These are phyloP conservation scores for Lasioglossum malachurum DNA, from an alignment of 2,888 invertebrate species.

Conservation along the genomic window DNA sequence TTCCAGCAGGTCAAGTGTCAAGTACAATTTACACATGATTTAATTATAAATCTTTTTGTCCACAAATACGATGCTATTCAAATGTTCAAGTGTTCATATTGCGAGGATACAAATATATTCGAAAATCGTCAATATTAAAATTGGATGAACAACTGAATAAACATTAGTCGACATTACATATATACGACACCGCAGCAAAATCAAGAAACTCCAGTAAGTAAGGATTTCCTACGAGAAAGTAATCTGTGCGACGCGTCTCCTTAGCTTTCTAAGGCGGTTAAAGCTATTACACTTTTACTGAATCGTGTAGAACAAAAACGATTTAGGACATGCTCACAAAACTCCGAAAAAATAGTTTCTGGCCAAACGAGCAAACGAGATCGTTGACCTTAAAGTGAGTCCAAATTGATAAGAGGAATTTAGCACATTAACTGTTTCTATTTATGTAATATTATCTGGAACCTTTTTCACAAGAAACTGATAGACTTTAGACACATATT, in stretches of 20 bases:
- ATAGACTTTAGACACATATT: constrained; percentile 46
- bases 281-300: constrained; percentile 50
- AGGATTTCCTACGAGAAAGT: not conserved
- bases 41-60: not conserved
- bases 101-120: constrained; percentile 10
- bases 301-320: constrained; percentile 37
- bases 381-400: constrained; percentile 33
- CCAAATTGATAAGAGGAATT: constrained; percentile 50
- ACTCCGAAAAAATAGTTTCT: constrained; percentile 11
- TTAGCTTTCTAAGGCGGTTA: constrained; percentile 26
- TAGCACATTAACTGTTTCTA: constrained; percentile 56
- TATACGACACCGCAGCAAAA: not conserved
- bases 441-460: constrained; percentile 70
- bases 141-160: constrained; percentile 13
- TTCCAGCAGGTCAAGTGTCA: not conserved
- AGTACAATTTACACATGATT: constrained; percentile 4
- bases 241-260: constrained; percentile 12
- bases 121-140: not conserved
- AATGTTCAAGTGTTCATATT: not conserved
- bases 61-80: not conserved
- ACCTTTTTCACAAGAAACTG: constrained; percentile 48
- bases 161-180: constrained; percentile 8
- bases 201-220: not conserved
- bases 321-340: constrained; percentile 21
- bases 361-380: constrained; percentile 16